Percentiles rank a stretch among this genome's conserved stretches.
Evolutionary conservation across 1,140 invertebrate species (phyloP).

Genomic region (Atta colombica): DNA sequence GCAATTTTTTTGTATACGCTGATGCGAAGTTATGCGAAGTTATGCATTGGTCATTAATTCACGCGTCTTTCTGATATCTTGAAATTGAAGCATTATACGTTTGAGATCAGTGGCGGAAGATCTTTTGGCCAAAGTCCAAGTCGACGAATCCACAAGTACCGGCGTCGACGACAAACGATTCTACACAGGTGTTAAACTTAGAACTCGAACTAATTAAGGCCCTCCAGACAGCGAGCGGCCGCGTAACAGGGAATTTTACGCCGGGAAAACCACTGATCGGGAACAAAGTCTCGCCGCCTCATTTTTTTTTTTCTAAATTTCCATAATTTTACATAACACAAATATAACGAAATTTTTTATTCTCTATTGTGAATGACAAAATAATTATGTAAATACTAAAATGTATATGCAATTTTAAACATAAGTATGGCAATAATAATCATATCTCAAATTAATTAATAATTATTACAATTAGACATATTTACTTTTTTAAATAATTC

Average conservation of each 20-base stretch:
- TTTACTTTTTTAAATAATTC: background rate
- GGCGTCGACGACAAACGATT: conserved; percentile 62
- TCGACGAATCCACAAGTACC: conserved; percentile 52
- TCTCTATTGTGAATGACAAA: background rate
- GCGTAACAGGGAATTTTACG: conserved; percentile 70
- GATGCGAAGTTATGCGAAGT: background rate
- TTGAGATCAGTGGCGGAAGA: conserved; percentile 50
- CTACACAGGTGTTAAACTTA: conserved; percentile 79
- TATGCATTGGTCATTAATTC: background rate
- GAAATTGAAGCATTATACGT: conserved; percentile 37
- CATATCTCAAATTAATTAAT: background rate
- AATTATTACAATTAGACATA: background rate
- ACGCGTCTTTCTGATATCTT: conserved; percentile 40
- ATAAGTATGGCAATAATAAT: background rate
- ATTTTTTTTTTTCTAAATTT: background rate
- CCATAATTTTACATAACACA: background rate
- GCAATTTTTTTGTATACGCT: background rate
- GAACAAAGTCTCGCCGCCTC: background rate
- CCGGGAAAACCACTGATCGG: conserved; percentile 66
- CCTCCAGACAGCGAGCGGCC: conserved; percentile 53
- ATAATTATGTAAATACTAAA: background rate
- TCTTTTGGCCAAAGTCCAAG: conserved; percentile 69
- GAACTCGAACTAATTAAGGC: conserved; percentile 77
- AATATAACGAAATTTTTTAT: background rate
- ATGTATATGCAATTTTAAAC: background rate